These are phyloP conservation scores for Atethmia centrago DNA, from an alignment of 2,888 invertebrate species.

Conservation along the genomic window DNA sequence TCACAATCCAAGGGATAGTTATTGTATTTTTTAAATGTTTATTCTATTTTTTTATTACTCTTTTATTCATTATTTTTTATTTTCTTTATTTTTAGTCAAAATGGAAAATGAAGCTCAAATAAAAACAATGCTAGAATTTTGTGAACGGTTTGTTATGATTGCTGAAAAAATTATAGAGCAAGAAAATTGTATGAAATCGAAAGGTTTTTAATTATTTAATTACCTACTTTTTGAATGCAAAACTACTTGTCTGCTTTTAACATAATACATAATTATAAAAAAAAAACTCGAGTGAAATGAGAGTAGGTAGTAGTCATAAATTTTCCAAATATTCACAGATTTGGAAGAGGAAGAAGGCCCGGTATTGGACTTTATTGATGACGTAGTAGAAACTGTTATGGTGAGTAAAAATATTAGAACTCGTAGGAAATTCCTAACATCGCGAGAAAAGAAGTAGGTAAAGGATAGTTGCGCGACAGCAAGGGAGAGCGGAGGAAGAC, in stretches of 20 bases:
- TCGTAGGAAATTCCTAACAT: background rate
- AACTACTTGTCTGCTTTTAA: background rate
- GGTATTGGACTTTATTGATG: slow-evolving; percentile 81
- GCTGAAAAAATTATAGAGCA: slow-evolving; percentile 5
- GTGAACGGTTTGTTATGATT: slow-evolving; percentile 1
- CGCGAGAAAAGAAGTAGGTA: background rate
- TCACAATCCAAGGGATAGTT: background rate
- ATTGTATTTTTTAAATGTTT: background rate
- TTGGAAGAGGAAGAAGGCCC: slow-evolving; percentile 84
- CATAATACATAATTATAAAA: background rate
- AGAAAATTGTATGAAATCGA: background rate
- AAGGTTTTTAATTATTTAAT: slow-evolving; percentile 30
- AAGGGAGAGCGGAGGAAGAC: background rate
- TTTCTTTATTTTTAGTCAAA: slow-evolving; percentile 49
- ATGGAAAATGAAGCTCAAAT: slow-evolving; percentile 4
- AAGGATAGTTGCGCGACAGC: background rate
- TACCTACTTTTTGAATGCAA: background rate
- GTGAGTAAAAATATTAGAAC: slow-evolving; percentile 69
- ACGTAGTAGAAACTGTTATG: slow-evolving; percentile 76
- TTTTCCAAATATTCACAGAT: slow-evolving; percentile 71
- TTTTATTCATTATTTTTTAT: too few species aligned
- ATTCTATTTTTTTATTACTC: slow-evolving; percentile 17
- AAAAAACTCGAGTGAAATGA: background rate
- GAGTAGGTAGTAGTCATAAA: background rate
- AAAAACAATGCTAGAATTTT: slow-evolving; percentile 4